Evolutionary conservation across 2,888 invertebrate species (phyloP), one percentile per base, ranked within the genome.

Genomic region (Leptinotarsa rubiginosa): DNA sequence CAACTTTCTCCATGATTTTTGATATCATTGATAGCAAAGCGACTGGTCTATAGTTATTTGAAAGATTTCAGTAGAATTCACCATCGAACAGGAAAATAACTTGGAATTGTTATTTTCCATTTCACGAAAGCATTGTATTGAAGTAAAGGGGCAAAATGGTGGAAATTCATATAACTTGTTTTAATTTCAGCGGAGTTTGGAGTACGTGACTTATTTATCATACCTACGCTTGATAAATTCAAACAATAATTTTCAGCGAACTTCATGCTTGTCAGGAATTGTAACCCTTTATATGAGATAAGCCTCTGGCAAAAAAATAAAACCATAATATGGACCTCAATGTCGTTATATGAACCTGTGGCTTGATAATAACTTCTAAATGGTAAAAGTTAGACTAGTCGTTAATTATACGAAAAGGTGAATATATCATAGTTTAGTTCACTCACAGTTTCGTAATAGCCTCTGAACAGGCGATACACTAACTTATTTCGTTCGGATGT

Each of bases 351-450:
- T 22, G 71, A 70, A 73, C 76, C 76, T 69, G 71, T 71, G 73
- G 71, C 71, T 65, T 71, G 76, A 76, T 76, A 76, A 71, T 76
- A 74, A 74, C 65, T 73, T 74, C 68, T 64, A 72, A 76, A 76
- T 76, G 76, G 66, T 74, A 66, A 76, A 74, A 76, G 69, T 76
- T 76, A 50, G 69, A 73, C 75, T 70, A 62, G 70, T 76, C 73
- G 76, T 78, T 78, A 78, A 78, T 78, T 76, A 78, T 75, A 52
- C 75, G 12, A 62, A 71, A 78, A 76, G 73, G 73, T 76, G 75
- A 72, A 78, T 76, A 76, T 76, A 73, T 76, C 73, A 78, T 78
- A 75, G 72, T 73, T 78, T 74, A 52, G 74, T 65, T 74, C 67
- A 18, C 69, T 73, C 64, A 56, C 66, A 70, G 71, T 62, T 49